Evolutionary conservation across 2,797 vertebrate genomes (phyloP).

Genomic region (Helostoma temminkii): DNA sequence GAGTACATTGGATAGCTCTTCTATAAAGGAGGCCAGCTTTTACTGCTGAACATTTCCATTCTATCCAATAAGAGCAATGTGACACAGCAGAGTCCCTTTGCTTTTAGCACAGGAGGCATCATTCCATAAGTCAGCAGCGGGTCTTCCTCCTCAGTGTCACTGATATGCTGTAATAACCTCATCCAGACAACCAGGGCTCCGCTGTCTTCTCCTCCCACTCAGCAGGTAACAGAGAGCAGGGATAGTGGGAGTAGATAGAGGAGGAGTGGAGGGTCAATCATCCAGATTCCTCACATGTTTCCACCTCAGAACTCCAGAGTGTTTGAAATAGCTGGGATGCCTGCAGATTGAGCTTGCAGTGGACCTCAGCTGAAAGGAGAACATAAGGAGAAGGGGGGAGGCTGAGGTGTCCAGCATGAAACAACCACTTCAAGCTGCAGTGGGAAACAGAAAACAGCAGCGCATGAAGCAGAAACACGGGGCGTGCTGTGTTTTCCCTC

Average conservation of each 20-base stretch:
- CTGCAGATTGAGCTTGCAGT: conserved; percentile 52
- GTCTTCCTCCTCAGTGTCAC: conserved; percentile 51
- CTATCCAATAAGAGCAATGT: conserved; percentile 21
- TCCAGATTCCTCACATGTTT: conserved; percentile 82
- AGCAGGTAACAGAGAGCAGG: conserved; percentile 75
- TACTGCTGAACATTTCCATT: conserved; percentile 21
- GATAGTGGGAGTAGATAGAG: conserved; percentile 54
- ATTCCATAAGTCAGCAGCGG: conserved; percentile 51
- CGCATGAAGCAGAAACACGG: conserved; percentile 26
- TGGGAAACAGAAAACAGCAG: conserved; percentile 27
- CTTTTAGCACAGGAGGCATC: conserved; percentile 57
- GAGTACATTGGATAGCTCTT: conserved; percentile 15
- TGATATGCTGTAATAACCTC: conserved; percentile 62
- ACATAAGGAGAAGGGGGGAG: background rate
- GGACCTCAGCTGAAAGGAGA: conserved; percentile 46
- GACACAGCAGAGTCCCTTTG: conserved; percentile 17
- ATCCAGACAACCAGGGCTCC: conserved; percentile 53
- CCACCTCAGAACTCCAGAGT: conserved; percentile 63
- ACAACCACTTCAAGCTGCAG: conserved; percentile 16
- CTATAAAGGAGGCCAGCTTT: conserved; percentile 17
- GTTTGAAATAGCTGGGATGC: conserved; percentile 79
- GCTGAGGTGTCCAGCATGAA: conserved; percentile 24
- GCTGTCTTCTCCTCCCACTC: conserved; percentile 69
- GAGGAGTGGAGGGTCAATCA: conserved; percentile 68
- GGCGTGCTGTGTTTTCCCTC: conserved; percentile 43